Evolutionary conservation across 2,113 vertebrate species (phyloP), one percentile per base, ranked within the genome.

Genomic region (Corythornis madagascariensis): DNA sequence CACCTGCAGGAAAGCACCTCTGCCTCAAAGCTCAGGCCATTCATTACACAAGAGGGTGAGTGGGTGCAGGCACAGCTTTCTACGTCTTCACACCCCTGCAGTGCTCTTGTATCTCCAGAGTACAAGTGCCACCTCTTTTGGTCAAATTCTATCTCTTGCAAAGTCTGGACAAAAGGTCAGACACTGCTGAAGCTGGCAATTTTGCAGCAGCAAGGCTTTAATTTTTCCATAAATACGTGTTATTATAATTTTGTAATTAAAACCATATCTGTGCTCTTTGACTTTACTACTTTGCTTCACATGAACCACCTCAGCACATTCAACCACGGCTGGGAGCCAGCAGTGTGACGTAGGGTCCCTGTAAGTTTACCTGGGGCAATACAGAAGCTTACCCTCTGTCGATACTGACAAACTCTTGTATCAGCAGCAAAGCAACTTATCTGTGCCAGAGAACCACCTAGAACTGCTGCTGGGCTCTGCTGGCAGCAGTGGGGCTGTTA

Each of bases 11-110:
- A 90, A 56, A 83, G 20, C n/a, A 7, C 4, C 47, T 66, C 12
- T 6, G 42, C 33, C 79, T 7, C 56, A 47, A 11, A 33, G 28
- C 47, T 59, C 70, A 9, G 61, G 65, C 38, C 7, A 1, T 5
- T 16, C 4, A 2, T 16, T n/a, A 64, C 20, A 21, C 0, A 0
- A 7, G 12, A 43, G 18, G 53, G 4, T 4, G 21, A n/a, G 21
- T 4, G 18, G 31, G 7, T 45, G 17, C 40, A 31, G 70, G 52
- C 18, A n/a, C 1, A 0, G 10, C 18, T 74, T 50, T 59, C 38
- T 16, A 4, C 21, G 45, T 50, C 77, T 57, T 24, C 70, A 53
- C 55, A 56, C 3, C 14, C 9, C n/a, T 24, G 12, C 55, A 63
- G 33, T 13, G 25, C 45, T 48, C 13, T 1, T 24, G 17, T 10